phyloP scores from a whole-genome alignment of 2,113 vertebrate species.

The Seriola rivoliana region DNA sequence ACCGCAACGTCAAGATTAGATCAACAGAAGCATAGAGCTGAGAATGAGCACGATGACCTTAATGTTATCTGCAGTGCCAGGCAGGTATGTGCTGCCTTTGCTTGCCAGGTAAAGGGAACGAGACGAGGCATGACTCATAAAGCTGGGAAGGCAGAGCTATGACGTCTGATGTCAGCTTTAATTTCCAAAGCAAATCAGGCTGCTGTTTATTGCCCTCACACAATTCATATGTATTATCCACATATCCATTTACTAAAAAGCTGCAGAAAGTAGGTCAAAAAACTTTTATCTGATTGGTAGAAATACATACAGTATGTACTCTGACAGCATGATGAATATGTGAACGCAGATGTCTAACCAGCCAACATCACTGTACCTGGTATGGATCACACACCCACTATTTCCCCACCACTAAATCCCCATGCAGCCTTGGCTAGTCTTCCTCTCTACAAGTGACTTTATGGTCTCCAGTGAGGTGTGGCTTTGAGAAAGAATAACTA shows the following conservation, averaged over 20 bases:
- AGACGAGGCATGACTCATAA: slow-evolving; percentile 70
- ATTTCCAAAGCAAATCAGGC: slow-evolving; percentile 61
- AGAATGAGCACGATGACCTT: slow-evolving; percentile 32
- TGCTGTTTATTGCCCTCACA: slow-evolving; percentile 32
- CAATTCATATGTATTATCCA: slow-evolving; percentile 29
- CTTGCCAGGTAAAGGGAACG: slow-evolving; percentile 58
- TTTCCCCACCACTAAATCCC: slow-evolving; percentile 5
- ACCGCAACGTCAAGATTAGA: slow-evolving; percentile 28
- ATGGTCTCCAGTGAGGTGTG: slow-evolving; percentile 35
- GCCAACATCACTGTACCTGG: slow-evolving; percentile 4
- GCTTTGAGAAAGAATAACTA: slow-evolving; percentile 45
- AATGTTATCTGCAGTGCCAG: slow-evolving; percentile 48
- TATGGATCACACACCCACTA: slow-evolving; percentile 34
- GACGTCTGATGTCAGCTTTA: slow-evolving; percentile 55
- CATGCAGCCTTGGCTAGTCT: slow-evolving; percentile 13
- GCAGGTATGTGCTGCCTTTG: slow-evolving; percentile 57
- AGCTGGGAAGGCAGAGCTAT: slow-evolving; percentile 31
- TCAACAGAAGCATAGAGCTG: slow-evolving; percentile 32
- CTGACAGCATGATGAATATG: slow-evolving; percentile 10
- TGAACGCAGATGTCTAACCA: slow-evolving; percentile 27
- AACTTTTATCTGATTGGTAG: not conserved
- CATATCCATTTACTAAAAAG: slow-evolving; percentile 1
- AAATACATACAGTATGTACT: not conserved
- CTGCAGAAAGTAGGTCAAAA: slow-evolving; percentile 36
- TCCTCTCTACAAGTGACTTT: slow-evolving; percentile 49